A percentile compares a stretch with the other conserved stretches of the same genome.
phyloP scores from a whole-genome alignment of 2,797 vertebrate species.

The Crenichthys baileyi region DNA sequence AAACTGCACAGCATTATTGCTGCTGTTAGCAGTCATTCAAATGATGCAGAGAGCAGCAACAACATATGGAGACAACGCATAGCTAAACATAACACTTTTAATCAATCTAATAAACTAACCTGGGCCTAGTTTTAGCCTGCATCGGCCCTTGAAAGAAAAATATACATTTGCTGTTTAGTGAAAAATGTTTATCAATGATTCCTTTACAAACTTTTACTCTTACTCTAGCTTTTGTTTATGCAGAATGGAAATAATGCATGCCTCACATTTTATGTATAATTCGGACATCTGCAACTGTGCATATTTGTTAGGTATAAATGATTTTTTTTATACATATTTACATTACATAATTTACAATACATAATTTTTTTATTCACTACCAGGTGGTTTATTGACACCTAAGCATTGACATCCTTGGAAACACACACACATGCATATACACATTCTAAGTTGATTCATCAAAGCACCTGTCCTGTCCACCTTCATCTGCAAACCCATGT shows the following conservation, averaged over 20 bases:
- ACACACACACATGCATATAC: not conserved
- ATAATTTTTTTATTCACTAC: not conserved
- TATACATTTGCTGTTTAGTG: too few species aligned
- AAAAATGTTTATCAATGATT: not conserved
- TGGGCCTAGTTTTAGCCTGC: not conserved
- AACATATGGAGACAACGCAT: not conserved
- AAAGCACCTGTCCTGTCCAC: conserved; percentile 43
- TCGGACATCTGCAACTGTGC: not conserved
- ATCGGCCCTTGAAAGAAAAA: not conserved
- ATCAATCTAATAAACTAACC: not conserved
- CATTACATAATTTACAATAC: not conserved
- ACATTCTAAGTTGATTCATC: not conserved
- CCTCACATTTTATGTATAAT: too few species aligned
- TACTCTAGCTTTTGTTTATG: not conserved
- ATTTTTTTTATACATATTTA: not conserved
- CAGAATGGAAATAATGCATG: not conserved
- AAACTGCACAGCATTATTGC: not conserved
- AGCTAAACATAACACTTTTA: not conserved
- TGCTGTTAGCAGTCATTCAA: not conserved
- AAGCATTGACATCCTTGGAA: not conserved
- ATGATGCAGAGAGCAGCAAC: not conserved
- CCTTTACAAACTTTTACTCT: not conserved
- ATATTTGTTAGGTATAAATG: not conserved
- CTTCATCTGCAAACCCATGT: conserved; percentile 44
- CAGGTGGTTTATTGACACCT: not conserved